Evolutionary conservation across 2,113 vertebrate species (phyloP).

Genomic region (Rissa tridactyla): DNA sequence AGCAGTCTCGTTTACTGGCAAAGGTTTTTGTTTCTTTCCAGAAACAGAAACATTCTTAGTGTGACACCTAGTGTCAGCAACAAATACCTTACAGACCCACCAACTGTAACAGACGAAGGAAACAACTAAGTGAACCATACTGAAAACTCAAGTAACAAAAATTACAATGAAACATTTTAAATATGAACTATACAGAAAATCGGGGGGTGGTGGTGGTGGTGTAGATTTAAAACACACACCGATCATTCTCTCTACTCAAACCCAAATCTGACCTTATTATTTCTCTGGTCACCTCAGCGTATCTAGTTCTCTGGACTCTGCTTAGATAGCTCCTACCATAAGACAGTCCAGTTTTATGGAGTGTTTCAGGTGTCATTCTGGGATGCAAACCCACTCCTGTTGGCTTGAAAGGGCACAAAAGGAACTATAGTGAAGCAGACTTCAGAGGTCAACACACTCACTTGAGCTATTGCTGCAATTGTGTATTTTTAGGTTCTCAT

Average conservation of each 20-base stretch:
- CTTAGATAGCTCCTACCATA: not conserved
- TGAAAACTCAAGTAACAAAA: not conserved
- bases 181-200: not conserved
- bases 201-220: too few relatives aligned
- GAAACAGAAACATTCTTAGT: slow-evolving; percentile 21
- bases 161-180: not conserved
- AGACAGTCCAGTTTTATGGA: not conserved
- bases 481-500: not conserved
- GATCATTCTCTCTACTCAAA: not conserved
- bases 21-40: not conserved
- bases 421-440: not conserved
- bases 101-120: rapidly evolving
- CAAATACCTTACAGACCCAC: not conserved
- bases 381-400: not conserved
- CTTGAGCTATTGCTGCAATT: not conserved
- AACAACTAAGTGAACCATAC: not conserved
- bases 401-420: not conserved
- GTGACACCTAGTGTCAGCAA: slow-evolving; percentile 49
- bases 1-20: not conserved
- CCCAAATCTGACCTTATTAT: not conserved
- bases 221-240: not conserved
- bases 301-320: not conserved
- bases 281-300: not conserved
- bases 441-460: not conserved
- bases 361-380: not conserved